A percentile compares a stretch with the other conserved stretches of the same genome.
These are phyloP conservation scores for Yoshiicerus persimilis DNA, from an alignment of 1,140 invertebrate species.

Conservation along the genomic window DNA sequence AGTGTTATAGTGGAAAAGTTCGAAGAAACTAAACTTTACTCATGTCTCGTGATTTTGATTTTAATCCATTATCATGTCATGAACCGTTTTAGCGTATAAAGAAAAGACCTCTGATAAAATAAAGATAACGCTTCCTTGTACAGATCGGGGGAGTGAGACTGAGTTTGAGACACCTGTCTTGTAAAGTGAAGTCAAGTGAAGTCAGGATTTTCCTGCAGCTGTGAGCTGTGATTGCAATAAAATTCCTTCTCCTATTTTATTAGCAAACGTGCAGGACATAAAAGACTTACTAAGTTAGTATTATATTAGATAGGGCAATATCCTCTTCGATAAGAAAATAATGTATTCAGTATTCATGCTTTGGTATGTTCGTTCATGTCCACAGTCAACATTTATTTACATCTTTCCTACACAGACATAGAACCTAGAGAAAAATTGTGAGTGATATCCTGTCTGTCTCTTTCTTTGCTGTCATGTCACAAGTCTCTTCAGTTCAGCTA, in stretches of 20 bases:
- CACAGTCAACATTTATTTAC: background rate
- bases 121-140: background rate
- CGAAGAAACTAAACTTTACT: background rate
- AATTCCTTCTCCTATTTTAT: background rate
- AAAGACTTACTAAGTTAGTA: background rate
- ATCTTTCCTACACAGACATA: background rate
- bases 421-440: background rate
- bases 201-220: conserved; percentile 15
- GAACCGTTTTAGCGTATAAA: background rate
- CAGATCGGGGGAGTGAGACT: background rate
- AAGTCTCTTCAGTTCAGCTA: background rate
- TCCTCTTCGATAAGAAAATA: background rate
- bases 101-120: background rate
- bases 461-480: background rate
- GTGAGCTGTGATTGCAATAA: conserved; percentile 13
- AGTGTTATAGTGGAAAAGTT: background rate
- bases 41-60: background rate
- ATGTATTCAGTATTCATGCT: background rate
- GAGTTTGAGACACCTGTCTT: background rate
- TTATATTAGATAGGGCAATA: background rate
- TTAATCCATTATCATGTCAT: conserved; percentile 21
- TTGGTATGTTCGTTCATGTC: background rate
- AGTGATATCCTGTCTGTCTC: background rate
- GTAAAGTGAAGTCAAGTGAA: conserved; percentile 1
- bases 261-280: background rate